Percentiles rank a stretch among this genome's conserved stretches.
phyloP scores from a whole-genome alignment of 2,888 invertebrate species.

The Augochlorella aurata region DNA sequence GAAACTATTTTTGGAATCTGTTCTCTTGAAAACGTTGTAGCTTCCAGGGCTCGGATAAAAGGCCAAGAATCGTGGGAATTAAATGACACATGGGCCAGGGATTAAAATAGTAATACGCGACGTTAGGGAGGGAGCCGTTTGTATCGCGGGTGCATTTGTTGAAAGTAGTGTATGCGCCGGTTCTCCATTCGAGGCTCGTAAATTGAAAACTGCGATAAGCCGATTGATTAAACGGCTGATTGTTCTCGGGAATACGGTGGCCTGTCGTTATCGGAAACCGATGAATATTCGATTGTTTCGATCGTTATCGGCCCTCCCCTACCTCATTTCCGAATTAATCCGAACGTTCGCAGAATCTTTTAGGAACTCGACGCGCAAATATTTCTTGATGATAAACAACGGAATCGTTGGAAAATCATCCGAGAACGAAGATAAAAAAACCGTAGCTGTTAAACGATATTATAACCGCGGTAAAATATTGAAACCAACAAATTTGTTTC shows the following conservation, averaged over 20 bases:
- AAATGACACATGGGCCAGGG: not conserved
- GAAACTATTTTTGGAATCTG: too few relatives aligned
- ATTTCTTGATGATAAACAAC: not conserved
- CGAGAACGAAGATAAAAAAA: not conserved
- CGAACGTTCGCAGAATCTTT: not conserved
- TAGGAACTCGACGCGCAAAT: not conserved
- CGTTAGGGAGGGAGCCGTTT: not conserved
- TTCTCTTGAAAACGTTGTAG: not conserved
- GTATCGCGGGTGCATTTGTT: not conserved
- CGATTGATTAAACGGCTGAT: conserved; percentile 8
- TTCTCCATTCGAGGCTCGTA: not conserved
- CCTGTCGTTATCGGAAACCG: conserved; percentile 19
- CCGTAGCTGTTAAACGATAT: too few relatives aligned
- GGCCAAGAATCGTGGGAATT: too few relatives aligned
- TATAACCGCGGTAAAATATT: too few relatives aligned
- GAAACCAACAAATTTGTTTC: too few relatives aligned
- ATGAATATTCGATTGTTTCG: conserved; percentile 10
- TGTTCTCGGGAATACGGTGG: not conserved
- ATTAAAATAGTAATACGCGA: not conserved
- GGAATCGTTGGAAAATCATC: not conserved
- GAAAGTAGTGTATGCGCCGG: not conserved
- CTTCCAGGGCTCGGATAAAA: not conserved
- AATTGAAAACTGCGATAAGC: not conserved
- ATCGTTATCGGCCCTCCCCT: not conserved
- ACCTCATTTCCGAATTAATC: not conserved